Evolutionary conservation across 2,113 vertebrate species (phyloP), one percentile per base, ranked within the genome.

Genomic region (Machaerirhynchus nigripectus): DNA sequence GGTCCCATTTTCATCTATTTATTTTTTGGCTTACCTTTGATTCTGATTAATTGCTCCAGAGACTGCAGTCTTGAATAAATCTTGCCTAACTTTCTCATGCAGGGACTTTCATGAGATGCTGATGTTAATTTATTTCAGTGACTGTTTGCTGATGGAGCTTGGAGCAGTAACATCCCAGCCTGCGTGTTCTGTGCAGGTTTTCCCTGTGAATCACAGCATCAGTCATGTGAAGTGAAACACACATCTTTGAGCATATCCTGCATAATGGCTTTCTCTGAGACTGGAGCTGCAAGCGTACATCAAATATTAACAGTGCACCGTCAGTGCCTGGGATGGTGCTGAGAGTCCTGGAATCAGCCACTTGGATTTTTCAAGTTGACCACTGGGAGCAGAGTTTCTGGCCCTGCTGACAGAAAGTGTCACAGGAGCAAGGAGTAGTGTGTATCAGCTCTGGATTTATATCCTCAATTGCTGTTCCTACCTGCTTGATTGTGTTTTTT

Each of bases 11-110:
- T 68, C 3, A 55, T 85, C 81, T 90, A 56, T 92, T 90, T 81
- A 40, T 69, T 64, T 93, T 86, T 89, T 84, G 84, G 77, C 69
- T 87, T 95, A 76, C 52, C 69, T 95, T 89, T 82, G 89, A 65
- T 85, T 94, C 75, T 84, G 77, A 79, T 71, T 20, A 75, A 61
- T 76, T 59, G 42, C 68, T 89, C 53, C 44, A 52, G 67, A 85
- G 90, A 86, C 21, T 55, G 47, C 47, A 88, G 44, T 86, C 87
- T 94, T 86, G 88, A 87, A 81, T 85, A 91, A 92, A 86, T 88
- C 83, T 87, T 81, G n/a, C 88, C 60, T 50, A 86, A 77, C 60
- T 84, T 88, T 74, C 50, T 73, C 37, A 53, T 73, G n/a, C 46
- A 65, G 76, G 69, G 84, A 33, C 73, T 71, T 94, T 65, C 40